Evolutionary conservation across 2,888 invertebrate genomes (phyloP), one percentile per base, ranked within the genome.

Genomic region (Adineta ricciae): DNA sequence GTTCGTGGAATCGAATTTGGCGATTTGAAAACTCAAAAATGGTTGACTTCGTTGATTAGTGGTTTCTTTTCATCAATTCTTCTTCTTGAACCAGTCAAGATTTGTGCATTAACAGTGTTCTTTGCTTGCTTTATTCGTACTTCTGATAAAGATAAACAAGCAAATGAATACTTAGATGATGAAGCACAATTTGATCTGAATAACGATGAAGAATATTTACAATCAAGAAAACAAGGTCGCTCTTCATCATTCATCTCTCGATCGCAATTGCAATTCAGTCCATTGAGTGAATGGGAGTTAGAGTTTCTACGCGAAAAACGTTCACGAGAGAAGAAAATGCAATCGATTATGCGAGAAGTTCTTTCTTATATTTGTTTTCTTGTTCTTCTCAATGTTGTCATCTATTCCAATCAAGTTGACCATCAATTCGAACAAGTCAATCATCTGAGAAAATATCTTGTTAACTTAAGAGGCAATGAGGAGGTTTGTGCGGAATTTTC

Each of bases 391-490:
- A 86, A 88, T 86, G 84, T 88, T 82, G 87, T 88, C 38, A 87
- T 87, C 84, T 88, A 88, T 84, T 89, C 90, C 49, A 90, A 90
- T 86, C 88, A 90, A 50, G 90, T 90, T 87, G 88, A 89, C 21
- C 88, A 89, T 87, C 89, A 90, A 41, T 91, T 88, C 87, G 87
- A 88, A n/a, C 88, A 90, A 87, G 90, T 91, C 87, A 86, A 88
- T 84, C 89, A 90, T 83, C 87, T 91, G 86, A 88, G 88, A 83
- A 88, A 89, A 56, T 87, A 89, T 32, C 84, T 72, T 64, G 11
- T 78, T 41, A 78, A 78, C 19, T 50, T 19, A 7, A 5, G 46
- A 46, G 11, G 8, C 5, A 50, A 8, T 11, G 46, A 46, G 5
- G 8, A 46, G 11, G 46, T 8, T 46, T 46, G 11, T 46, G 19